Conservation (phyloP, 2,113 vertebrate species). For the Megaceryle maxima region DNA sequence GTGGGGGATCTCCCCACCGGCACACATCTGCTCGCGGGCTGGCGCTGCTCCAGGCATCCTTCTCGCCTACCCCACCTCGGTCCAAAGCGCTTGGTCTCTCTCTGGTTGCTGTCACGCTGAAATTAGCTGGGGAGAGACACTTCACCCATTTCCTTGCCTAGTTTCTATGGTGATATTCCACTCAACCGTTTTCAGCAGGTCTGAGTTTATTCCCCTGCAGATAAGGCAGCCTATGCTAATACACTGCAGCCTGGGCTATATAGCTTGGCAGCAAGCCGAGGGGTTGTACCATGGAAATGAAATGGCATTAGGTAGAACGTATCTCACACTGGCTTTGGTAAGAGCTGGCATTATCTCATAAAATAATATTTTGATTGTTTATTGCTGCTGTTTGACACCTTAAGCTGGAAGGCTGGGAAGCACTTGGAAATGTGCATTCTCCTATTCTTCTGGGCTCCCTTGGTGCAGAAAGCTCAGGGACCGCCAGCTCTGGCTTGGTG, state of each 20-base stretch:
- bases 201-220: conserved; percentile 67
- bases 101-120: conserved; percentile 36
- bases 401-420: neutral
- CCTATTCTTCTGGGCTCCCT: neutral
- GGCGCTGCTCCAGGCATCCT: neutral
- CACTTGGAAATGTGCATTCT: neutral
- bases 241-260: conserved; percentile 3
- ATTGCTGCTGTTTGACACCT: neutral
- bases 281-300: neutral
- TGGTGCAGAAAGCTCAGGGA: neutral
- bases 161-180: conserved; percentile 84
- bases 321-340: neutral
- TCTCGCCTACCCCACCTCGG: neutral
- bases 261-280: neutral
- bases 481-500: neutral
- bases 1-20: neutral
- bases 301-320: neutral
- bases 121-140: conserved; percentile 59
- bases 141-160: conserved; percentile 39
- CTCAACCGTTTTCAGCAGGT: conserved; percentile 57
- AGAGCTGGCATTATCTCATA: neutral
- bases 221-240: conserved; percentile 50
- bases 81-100: neutral
- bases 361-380: neutral
- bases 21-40: neutral